These are phyloP conservation scores for Rhinogobius similis DNA, from an alignment of 2,113 vertebrate genomes.

Conservation along the genomic window DNA sequence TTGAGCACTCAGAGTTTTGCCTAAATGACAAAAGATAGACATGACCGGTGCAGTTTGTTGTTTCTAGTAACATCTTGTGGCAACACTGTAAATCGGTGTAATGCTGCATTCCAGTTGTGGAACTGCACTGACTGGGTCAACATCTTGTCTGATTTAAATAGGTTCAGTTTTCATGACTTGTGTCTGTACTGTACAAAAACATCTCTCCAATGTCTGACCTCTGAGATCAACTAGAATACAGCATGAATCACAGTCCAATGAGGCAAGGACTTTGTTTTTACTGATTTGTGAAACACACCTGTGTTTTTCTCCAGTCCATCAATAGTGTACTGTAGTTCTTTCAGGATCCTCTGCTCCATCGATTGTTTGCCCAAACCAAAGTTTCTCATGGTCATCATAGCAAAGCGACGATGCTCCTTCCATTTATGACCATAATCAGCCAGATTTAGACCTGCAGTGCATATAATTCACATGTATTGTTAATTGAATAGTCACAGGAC, in stretches of 20 bases:
- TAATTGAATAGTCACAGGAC: too few species aligned
- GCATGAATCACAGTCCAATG: not conserved
- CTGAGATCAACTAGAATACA: not conserved
- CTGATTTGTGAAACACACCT: not conserved
- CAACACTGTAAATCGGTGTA: not conserved
- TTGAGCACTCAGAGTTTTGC: slow-evolving; percentile 24
- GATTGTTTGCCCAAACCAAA: slow-evolving; percentile 81
- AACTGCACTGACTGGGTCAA: too few species aligned
- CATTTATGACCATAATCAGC: slow-evolving; percentile 57
- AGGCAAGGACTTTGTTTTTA: not conserved
- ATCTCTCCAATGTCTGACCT: not conserved
- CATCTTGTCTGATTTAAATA: not conserved
- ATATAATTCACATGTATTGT: not conserved
- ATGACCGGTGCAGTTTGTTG: not conserved
- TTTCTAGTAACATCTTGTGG: not conserved
- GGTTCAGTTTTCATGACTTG: too few species aligned
- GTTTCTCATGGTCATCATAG: slow-evolving; percentile 71
- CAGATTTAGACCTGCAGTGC: slow-evolving; percentile 48
- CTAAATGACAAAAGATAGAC: slow-evolving; percentile 14
- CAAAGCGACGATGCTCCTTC: slow-evolving; percentile 77
- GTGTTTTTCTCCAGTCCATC: slow-evolving; percentile 23
- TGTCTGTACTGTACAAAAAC: too few species aligned
- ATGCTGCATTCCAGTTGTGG: not conserved
- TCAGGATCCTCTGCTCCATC: slow-evolving; percentile 72
- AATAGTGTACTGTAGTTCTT: slow-evolving; percentile 63